phyloP scores from a whole-genome alignment of 1,140 invertebrate species.

The Eubasilissa regina region DNA sequence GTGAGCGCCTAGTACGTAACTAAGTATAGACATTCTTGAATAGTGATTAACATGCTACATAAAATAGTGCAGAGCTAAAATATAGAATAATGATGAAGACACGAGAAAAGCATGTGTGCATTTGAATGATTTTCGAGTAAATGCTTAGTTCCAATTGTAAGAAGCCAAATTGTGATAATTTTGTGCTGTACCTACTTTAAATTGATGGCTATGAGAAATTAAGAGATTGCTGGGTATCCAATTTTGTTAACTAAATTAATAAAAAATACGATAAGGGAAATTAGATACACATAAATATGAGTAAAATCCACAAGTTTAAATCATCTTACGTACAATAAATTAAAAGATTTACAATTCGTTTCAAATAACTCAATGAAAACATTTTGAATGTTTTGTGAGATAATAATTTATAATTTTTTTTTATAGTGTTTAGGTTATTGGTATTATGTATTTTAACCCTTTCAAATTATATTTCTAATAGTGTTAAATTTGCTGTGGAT shows the following conservation, averaged over 20 bases:
- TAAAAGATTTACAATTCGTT: background rate
- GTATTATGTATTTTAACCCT: too few species aligned
- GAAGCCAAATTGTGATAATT: conserved; percentile 49
- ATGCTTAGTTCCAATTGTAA: conserved; percentile 40
- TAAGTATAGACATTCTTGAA: too few species aligned
- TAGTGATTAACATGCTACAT: conserved; percentile 54
- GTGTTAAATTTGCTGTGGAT: too few species aligned
- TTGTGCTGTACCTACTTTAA: conserved; percentile 56
- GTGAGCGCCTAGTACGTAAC: too few species aligned
- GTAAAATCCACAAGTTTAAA: conserved; percentile 32
- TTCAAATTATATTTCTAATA: too few species aligned
- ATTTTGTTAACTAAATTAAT: conserved; percentile 49
- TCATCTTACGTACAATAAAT: background rate
- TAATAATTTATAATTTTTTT: too few species aligned
- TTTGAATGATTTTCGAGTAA: conserved; percentile 45
- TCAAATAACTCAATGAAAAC: too few species aligned
- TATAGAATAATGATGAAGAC: conserved; percentile 26
- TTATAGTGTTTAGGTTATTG: too few species aligned
- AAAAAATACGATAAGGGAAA: conserved; percentile 25
- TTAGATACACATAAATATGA: conserved; percentile 24
- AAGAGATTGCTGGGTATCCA: conserved; percentile 57
- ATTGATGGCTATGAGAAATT: conserved; percentile 53
- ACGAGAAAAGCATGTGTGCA: conserved; percentile 55
- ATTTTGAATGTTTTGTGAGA: too few species aligned
- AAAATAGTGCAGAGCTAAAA: conserved; percentile 52